These are phyloP conservation scores for Suillia variegata DNA, from an alignment of 2,888 invertebrate genomes.

Conservation along the genomic window DNA sequence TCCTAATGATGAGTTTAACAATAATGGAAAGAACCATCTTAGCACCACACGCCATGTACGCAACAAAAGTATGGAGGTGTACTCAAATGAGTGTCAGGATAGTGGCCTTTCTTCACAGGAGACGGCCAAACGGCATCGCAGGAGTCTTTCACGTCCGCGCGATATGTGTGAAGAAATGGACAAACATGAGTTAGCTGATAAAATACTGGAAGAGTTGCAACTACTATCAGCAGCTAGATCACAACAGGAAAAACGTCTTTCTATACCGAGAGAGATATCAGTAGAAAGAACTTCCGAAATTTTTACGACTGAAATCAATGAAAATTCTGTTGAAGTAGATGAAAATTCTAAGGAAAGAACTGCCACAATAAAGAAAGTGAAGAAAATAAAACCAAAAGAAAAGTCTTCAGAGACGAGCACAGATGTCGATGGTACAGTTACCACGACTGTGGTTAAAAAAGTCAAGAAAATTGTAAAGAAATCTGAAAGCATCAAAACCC, in stretches of 20 bases:
- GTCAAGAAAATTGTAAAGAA: conserved; percentile 53
- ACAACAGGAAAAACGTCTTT: conserved; percentile 35
- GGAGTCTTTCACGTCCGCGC: conserved; percentile 45
- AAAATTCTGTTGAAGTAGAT: conserved; percentile 8
- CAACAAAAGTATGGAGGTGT: conserved; percentile 57
- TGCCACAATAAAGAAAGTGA: conserved; percentile 44
- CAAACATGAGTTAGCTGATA: conserved; percentile 55
- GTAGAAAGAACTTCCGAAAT: conserved; percentile 19
- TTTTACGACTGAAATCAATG: background rate
- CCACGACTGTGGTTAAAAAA: conserved; percentile 41
- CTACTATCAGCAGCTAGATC: conserved; percentile 51
- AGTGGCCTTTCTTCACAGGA: conserved; percentile 17
- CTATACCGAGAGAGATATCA: conserved; percentile 23
- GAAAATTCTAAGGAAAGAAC: conserved; percentile 30
- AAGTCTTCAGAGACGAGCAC: conserved; percentile 29
- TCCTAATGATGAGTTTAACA: conserved; percentile 35
- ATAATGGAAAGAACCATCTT: conserved; percentile 8
- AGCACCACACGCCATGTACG: conserved; percentile 43
- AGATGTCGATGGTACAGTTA: conserved; percentile 27
- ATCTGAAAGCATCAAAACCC: conserved; percentile 31
- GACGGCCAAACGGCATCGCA: conserved; percentile 30
- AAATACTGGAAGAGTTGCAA: conserved; percentile 57
- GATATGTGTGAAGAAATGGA: conserved; percentile 41
- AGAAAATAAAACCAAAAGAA: conserved; percentile 51
- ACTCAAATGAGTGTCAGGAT: conserved; percentile 31